These are phyloP conservation scores for Chelonoidis abingdonii DNA, from an alignment of 2,113 vertebrate genomes.

Conservation along the genomic window DNA sequence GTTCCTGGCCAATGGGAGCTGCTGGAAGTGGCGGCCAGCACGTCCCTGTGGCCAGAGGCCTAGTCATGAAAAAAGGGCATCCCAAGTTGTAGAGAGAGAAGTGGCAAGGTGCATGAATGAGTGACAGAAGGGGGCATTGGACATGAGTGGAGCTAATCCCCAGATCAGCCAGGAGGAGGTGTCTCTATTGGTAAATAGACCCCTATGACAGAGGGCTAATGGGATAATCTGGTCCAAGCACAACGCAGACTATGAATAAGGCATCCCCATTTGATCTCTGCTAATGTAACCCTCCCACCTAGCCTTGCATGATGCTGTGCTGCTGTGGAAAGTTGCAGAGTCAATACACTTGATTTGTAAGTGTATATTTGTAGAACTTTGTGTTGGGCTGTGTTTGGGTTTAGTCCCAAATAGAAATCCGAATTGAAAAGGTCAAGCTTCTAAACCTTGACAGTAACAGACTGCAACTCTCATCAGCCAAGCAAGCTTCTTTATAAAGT, in stretches of 20 bases:
- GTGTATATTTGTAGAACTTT: background rate
- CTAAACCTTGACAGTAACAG: background rate
- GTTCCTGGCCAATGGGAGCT: no score
- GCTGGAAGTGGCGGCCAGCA: no score
- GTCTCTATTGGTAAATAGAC: background rate
- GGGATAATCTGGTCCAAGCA: constrained; percentile 38
- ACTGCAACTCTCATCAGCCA: no score
- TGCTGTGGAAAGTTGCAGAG: background rate
- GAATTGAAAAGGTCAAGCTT: fast-evolving
- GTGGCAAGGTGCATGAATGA: no score
- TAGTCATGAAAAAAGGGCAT: no score
- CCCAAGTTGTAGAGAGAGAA: no score
- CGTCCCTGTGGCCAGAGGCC: no score
- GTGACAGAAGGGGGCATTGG: no score
- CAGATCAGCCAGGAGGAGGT: no score
- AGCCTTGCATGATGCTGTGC: background rate
- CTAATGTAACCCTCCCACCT: background rate
- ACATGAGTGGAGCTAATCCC: no score
- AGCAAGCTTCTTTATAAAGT: no score
- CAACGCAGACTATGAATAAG: background rate
- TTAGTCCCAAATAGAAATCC: fast-evolving
- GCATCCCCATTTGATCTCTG: constrained; percentile 23
- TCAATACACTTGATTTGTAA: background rate
- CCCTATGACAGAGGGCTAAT: constrained; percentile 41
- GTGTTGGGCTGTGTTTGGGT: background rate